These are phyloP conservation scores for Lamellibrachia luymesi DNA, from an alignment of 1,140 invertebrate species.

Conservation along the genomic window DNA sequence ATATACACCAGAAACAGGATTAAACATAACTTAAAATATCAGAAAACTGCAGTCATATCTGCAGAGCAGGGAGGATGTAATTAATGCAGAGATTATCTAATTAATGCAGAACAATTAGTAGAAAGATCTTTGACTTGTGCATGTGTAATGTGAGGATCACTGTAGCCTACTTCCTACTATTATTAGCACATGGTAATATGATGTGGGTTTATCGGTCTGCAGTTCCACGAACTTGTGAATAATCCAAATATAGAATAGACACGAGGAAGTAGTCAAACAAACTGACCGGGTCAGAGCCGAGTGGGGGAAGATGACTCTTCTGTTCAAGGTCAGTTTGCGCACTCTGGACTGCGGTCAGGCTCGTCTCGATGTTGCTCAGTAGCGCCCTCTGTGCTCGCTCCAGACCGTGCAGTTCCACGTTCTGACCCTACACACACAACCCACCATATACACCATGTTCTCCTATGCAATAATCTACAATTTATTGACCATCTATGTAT, in stretches of 20 bases:
- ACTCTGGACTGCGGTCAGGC: slow-evolving; percentile 74
- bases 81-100: neutral
- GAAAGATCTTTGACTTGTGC: neutral
- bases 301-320: slow-evolving; percentile 71
- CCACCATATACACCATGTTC: neutral
- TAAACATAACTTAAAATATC: neutral
- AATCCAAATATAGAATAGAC: neutral
- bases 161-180: neutral
- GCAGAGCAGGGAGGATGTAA: too few relatives aligned
- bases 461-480: neutral
- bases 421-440: slow-evolving; percentile 67
- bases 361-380: slow-evolving; percentile 82
- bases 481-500: neutral
- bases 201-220: neutral
- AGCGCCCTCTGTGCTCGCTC: slow-evolving; percentile 89
- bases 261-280: neutral
- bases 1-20: neutral
- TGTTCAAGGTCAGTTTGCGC: slow-evolving; percentile 79
- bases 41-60: neutral
- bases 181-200: neutral
- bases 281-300: slow-evolving; percentile 61
- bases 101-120: neutral
- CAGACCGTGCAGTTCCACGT: slow-evolving; percentile 76
- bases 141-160: neutral
- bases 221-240: neutral